These are phyloP conservation scores for Morbakka virulenta DNA, from an alignment of 30 jellyfish, hydroid and myxozoan species.

Conservation along the genomic window DNA sequence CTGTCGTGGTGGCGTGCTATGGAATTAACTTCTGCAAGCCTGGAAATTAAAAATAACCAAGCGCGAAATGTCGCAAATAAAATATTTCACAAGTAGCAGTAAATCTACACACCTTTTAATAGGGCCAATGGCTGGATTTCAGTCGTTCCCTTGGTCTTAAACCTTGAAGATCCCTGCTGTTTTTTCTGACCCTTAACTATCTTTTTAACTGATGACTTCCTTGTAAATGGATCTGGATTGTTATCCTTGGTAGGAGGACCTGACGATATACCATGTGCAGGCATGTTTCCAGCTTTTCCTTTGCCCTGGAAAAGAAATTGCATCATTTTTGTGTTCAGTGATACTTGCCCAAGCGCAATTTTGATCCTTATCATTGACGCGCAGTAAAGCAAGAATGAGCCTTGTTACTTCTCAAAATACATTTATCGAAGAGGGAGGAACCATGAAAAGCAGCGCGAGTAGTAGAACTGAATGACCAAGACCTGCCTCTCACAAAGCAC, in stretches of 20 bases:
- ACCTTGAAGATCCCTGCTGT: constrained; percentile 98
- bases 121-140: constrained; percentile 89
- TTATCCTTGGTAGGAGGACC: constrained; percentile 57
- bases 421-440: neutral
- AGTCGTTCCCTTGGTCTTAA: constrained; percentile 75
- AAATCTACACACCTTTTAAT: constrained; percentile 88
- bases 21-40: too few relatives aligned
- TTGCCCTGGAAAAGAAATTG: constrained; percentile 25
- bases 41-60: too few relatives aligned
- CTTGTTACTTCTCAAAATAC: too few relatives aligned
- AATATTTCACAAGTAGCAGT: too few relatives aligned
- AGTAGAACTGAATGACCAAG: neutral
- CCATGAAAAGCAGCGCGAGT: neutral
- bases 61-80: too few relatives aligned
- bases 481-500: neutral
- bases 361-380: too few relatives aligned
- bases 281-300: constrained; percentile 62
- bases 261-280: constrained; percentile 73
- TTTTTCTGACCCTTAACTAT: constrained; percentile 87
- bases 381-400: too few relatives aligned
- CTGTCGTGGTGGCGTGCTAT: too few relatives aligned
- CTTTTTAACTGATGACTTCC: constrained; percentile 94
- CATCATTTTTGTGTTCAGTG: neutral
- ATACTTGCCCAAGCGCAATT: too few relatives aligned
- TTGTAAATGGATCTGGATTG: constrained; percentile 82